Evolutionary conservation across 2,113 vertebrate genomes (phyloP).

Genomic region (Dasyprocta punctata): DNA sequence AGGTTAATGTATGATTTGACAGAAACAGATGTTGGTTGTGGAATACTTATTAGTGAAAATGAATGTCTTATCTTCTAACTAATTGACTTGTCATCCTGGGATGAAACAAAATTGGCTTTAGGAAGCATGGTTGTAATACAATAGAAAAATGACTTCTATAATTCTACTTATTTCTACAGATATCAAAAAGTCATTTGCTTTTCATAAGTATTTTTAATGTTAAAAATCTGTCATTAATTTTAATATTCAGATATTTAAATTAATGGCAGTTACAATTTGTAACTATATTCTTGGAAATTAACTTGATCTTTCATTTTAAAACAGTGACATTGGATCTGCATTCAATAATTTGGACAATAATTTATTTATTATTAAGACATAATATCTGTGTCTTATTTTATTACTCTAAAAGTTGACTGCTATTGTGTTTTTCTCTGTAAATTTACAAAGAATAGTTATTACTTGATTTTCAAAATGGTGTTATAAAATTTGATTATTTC

Average conservation of each 20-base stretch:
- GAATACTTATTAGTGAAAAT: slow-evolving; percentile 5
- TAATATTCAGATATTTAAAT: neutral
- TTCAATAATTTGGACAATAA: neutral
- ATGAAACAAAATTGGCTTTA: neutral
- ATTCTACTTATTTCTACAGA: neutral
- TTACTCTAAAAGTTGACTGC: neutral
- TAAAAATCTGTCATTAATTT: neutral
- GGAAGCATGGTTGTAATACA: neutral
- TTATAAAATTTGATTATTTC: neutral
- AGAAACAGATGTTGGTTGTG: neutral
- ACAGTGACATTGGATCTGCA: neutral
- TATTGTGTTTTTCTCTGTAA: neutral
- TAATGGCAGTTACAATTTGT: neutral
- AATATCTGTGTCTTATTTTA: neutral
- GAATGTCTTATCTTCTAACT: neutral
- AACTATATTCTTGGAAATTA: neutral
- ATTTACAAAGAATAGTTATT: neutral
- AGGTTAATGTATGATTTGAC: neutral
- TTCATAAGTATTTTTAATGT: neutral
- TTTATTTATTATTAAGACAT: neutral
- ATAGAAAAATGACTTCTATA: neutral
- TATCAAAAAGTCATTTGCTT: neutral
- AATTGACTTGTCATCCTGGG: slow-evolving; percentile 51
- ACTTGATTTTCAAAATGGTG: neutral
- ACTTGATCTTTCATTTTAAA: neutral